These are phyloP conservation scores for Garrulus glandarius DNA, from an alignment of 2,797 vertebrate species.

Conservation along the genomic window DNA sequence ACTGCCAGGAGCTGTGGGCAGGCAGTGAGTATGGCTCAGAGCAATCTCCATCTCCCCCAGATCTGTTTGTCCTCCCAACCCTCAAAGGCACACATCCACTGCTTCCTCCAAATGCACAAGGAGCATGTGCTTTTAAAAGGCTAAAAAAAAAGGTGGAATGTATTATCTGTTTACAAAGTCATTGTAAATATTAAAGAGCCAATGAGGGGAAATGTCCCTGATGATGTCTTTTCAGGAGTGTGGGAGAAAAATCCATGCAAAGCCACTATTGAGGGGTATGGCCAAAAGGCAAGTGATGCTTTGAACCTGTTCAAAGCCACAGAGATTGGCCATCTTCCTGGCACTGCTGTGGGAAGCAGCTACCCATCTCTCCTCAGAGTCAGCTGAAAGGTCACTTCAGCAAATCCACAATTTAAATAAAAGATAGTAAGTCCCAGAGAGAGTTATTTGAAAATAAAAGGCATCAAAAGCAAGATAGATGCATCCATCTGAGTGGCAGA, in stretches of 20 bases:
- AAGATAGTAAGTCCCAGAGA: background rate
- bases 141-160: conserved; percentile 21
- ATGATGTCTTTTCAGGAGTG: conserved; percentile 9
- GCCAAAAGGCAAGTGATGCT: background rate
- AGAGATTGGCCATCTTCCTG: background rate
- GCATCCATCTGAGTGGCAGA: background rate
- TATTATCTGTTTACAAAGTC: conserved; percentile 22
- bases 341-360: background rate
- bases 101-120: background rate
- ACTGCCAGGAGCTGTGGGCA: background rate
- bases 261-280: background rate
- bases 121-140: background rate
- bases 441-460: conserved; percentile 7
- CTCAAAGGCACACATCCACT: background rate
- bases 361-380: background rate
- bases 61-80: background rate
- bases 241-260: conserved; percentile 23
- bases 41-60: background rate
- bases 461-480: background rate
- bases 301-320: conserved; percentile 36
- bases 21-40: fast-evolving
- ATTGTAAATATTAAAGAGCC: conserved; percentile 36
- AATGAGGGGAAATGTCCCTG: conserved; percentile 2
- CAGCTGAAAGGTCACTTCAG: conserved; percentile 6
- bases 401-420: background rate